Evolutionary conservation across 2,113 vertebrate species (phyloP).

Genomic region (Urocolius indicus): DNA sequence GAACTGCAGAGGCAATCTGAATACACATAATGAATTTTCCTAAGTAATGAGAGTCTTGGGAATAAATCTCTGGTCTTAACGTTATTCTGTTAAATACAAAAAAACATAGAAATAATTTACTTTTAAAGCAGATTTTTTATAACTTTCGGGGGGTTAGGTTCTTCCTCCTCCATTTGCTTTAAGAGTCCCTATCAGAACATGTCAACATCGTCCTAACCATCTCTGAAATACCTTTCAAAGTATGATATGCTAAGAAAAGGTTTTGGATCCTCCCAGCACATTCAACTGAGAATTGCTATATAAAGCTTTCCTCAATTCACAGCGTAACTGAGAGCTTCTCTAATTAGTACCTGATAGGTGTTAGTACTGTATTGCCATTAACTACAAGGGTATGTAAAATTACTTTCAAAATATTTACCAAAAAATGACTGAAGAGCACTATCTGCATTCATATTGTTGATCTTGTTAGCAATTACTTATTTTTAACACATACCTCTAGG

Average conservation of each 20-base stretch:
- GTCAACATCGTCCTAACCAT: neutral
- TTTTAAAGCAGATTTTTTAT: neutral
- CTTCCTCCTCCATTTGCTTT: neutral
- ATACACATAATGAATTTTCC: rapidly evolving
- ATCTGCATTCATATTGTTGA: neutral
- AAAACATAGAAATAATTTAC: neutral
- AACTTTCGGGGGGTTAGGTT: neutral
- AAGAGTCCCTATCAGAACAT: neutral
- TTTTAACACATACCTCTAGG: neutral
- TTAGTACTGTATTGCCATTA: neutral
- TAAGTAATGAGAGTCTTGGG: neutral
- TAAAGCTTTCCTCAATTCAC: neutral
- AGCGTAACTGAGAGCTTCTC: neutral
- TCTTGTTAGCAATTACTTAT: neutral
- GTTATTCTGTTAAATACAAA: neutral
- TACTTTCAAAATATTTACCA: neutral
- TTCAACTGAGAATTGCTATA: neutral
- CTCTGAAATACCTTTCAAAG: neutral
- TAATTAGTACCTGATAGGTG: neutral
- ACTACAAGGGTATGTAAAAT: neutral
- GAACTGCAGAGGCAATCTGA: neutral
- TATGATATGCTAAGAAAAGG: neutral
- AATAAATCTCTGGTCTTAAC: neutral
- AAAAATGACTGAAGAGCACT: neutral
- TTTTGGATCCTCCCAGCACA: neutral